Evolutionary conservation across 2,113 vertebrate species (phyloP).

Genomic region (Psittacus erithacus): DNA sequence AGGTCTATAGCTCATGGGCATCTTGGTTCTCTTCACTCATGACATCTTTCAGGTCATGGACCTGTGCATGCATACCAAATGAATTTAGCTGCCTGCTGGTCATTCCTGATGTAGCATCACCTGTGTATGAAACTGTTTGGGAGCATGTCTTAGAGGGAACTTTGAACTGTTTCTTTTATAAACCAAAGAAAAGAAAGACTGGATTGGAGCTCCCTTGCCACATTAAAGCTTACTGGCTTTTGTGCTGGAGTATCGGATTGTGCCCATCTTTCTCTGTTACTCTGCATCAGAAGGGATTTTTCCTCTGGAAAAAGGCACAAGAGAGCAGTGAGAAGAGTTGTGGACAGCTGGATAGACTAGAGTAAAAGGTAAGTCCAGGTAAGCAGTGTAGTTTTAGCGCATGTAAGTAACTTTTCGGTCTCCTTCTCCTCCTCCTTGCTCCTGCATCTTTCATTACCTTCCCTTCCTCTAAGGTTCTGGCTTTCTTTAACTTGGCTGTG

Average conservation of each 20-base stretch:
- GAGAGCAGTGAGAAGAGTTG: not conserved
- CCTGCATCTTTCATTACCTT: not conserved
- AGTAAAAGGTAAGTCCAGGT: not conserved
- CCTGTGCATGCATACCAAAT: not conserved
- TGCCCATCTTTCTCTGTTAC: not conserved
- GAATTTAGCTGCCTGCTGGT: not conserved
- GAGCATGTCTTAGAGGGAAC: not conserved
- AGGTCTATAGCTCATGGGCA: not conserved
- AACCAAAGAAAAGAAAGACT: not conserved
- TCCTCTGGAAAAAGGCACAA: not conserved
- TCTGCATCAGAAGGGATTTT: not conserved
- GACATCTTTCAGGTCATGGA: not conserved
- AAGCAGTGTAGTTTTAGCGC: not conserved
- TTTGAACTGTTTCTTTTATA: not conserved
- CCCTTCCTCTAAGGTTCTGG: not conserved
- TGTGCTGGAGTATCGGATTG: not conserved
- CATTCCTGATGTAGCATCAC: not conserved
- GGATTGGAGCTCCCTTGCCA: not conserved
- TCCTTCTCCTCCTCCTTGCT: not conserved
- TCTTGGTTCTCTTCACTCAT: not conserved
- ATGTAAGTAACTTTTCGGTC: accelerated
- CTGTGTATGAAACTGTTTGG: accelerated
- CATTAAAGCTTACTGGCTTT: not conserved
- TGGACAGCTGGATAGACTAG: not conserved
- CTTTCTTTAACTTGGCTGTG: not conserved